A percentile compares a stretch with the other conserved stretches of the same genome.
Conservation (phyloP, 2,113 vertebrate species). For the Aix galericulata region DNA sequence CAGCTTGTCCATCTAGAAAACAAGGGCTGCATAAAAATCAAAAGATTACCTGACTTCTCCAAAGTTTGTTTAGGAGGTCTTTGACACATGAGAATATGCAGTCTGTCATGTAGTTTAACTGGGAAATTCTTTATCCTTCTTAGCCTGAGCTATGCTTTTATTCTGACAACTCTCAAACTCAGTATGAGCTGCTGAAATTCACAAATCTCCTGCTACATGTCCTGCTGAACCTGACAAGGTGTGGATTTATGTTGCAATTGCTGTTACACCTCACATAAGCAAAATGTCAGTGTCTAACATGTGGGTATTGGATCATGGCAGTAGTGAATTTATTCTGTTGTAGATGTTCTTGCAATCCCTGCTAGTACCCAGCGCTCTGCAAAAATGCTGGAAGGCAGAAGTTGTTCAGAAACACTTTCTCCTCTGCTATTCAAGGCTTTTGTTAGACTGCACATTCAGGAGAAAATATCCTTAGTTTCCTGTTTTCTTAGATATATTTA, state of each 20-base stretch:
- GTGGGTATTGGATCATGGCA: not conserved
- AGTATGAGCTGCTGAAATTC: not conserved
- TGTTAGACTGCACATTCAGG: not conserved
- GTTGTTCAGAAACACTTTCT: not conserved
- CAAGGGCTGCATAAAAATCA: not conserved
- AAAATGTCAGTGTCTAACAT: not conserved
- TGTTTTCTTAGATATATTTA: not conserved
- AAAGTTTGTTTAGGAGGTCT: not conserved
- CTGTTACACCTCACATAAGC: constrained; percentile 6
- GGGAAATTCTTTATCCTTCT: not conserved
- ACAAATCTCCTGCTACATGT: not conserved
- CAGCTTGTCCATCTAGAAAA: not conserved
- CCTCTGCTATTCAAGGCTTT: constrained; percentile 13
- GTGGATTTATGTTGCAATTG: constrained; percentile 4
- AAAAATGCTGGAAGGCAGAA: constrained; percentile 40
- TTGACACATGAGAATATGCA: not conserved
- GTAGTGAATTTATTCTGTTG: not conserved
- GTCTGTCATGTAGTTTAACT: not conserved
- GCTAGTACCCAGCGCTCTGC: not conserved
- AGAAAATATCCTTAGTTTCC: not conserved
- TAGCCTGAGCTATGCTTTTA: not conserved
- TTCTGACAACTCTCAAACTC: not conserved
- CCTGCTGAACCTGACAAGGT: constrained; percentile 21
- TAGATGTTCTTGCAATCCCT: not conserved
- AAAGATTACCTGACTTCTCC: not conserved